These are phyloP conservation scores for Clavelina lepadiformis DNA, from an alignment of 23 tunicate genomes.

Conservation along the genomic window DNA sequence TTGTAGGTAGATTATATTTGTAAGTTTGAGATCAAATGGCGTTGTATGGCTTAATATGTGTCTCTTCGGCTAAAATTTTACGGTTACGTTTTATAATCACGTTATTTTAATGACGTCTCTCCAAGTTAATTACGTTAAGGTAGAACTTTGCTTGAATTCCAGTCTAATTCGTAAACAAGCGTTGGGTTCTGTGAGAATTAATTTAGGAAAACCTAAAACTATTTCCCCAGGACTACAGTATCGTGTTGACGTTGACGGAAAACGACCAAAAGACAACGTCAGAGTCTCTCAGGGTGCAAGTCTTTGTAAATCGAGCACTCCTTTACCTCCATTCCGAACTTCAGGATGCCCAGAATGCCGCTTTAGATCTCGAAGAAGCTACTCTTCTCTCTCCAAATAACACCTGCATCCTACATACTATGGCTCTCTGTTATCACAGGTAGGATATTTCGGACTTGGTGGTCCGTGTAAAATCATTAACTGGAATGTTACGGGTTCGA, in stretches of 20 bases:
- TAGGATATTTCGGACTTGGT: slow-evolving; percentile 4
- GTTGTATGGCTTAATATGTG: background rate
- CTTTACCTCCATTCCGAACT: slow-evolving; percentile 50
- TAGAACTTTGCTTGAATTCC: background rate
- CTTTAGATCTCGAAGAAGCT: slow-evolving; percentile 69
- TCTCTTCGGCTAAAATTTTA: slow-evolving; percentile 1
- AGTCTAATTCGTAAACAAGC: background rate
- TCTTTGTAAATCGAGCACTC: slow-evolving; percentile 77
- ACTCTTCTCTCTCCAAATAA: slow-evolving; percentile 27
- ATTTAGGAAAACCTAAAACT: background rate
- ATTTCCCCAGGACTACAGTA: slow-evolving; percentile 76
- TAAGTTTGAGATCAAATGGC: background rate
- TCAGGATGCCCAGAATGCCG: slow-evolving; percentile 73
- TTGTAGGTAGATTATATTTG: no score
- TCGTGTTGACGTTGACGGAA: slow-evolving; percentile 50
- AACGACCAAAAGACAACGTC: slow-evolving; percentile 1
- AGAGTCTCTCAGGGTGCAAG: slow-evolving; percentile 27
- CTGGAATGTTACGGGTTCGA: no score
- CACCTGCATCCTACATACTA: slow-evolving; percentile 57
- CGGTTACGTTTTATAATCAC: no score
- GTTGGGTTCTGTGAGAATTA: background rate
- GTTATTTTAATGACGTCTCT: no score
- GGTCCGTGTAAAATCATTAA: no score
- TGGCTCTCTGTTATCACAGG: slow-evolving; percentile 90
- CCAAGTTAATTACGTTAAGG: no score